phyloP scores from a whole-genome alignment of 2,888 invertebrate species.

The Tholera decimalis region DNA sequence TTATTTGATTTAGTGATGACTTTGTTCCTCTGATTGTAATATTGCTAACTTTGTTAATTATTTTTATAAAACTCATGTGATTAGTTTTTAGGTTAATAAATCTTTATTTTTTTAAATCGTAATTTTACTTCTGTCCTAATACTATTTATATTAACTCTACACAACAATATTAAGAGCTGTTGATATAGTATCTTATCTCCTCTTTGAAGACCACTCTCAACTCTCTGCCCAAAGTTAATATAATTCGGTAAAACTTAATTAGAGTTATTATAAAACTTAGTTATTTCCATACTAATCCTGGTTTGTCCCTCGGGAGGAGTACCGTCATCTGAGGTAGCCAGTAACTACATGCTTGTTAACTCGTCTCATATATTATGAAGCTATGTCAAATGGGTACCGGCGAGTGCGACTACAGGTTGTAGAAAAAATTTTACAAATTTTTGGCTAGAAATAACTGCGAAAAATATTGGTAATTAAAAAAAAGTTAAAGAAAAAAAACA shows the following conservation, averaged over 20 bases:
- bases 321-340: constrained; percentile 81
- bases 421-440: background rate
- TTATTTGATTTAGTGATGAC: too few relatives aligned
- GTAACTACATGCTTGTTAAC: constrained; percentile 90
- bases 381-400: constrained; percentile 85
- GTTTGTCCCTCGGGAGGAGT: constrained; percentile 68
- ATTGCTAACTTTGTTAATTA: too few relatives aligned
- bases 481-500: too few relatives aligned
- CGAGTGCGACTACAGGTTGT: constrained; percentile 74
- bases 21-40: too few relatives aligned
- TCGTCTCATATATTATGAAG: constrained; percentile 90
- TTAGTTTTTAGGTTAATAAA: too few relatives aligned
- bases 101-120: too few relatives aligned
- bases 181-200: background rate
- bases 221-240: constrained; percentile 24
- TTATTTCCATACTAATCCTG: constrained; percentile 71
- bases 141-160: too few relatives aligned
- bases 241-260: constrained; percentile 66
- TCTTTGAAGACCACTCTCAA: constrained; percentile 18
- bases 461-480: too few relatives aligned
- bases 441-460: background rate
- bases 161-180: background rate
- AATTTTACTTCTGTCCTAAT: too few relatives aligned
- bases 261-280: constrained; percentile 66
- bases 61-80: too few relatives aligned